phyloP scores from a whole-genome alignment of 2,888 invertebrate species.

The Hymenopus coronatus region DNA sequence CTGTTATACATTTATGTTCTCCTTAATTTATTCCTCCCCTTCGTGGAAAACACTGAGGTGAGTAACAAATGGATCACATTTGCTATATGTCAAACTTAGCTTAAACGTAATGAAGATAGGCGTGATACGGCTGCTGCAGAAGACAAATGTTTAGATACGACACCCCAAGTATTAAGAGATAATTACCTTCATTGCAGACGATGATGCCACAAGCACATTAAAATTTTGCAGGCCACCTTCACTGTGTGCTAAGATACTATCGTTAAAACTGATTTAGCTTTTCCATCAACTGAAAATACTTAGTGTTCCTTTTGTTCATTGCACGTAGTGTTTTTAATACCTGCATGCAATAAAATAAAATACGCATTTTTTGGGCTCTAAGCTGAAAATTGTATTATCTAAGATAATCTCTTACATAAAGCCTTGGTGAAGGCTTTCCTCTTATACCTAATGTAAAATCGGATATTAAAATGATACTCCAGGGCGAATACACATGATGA shows the following conservation, averaged over 20 bases:
- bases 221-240: neutral
- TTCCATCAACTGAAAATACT: no score
- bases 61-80: neutral
- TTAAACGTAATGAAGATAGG: neutral
- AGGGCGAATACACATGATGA: no score
- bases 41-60: neutral
- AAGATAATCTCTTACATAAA: no score
- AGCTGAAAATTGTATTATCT: no score
- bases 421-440: no score
- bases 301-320: no score
- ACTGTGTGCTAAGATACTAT: neutral
- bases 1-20: neutral
- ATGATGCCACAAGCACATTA: neutral
- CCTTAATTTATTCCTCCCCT: neutral
- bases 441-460: no score
- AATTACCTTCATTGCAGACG: neutral
- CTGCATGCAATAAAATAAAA: no score
- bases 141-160: neutral
- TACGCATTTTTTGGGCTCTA: no score
- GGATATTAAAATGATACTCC: no score
- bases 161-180: neutral
- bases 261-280: neutral
- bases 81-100: neutral
- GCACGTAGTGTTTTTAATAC: no score
- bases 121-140: neutral